These are phyloP conservation scores for Lates japonicus DNA, from an alignment of 2,797 vertebrate species.

Conservation along the genomic window DNA sequence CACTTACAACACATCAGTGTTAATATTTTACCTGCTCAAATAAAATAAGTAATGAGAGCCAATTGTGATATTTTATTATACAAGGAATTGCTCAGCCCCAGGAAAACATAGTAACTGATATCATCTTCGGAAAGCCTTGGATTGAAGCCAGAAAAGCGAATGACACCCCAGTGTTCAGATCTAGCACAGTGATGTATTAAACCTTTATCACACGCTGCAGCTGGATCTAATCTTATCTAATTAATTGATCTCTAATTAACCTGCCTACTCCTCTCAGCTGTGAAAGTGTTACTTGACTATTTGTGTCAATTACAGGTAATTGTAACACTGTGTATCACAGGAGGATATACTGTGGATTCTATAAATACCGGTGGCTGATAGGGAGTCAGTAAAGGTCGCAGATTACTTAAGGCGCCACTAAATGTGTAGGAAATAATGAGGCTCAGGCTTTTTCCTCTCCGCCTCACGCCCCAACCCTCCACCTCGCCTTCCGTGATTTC, in stretches of 20 bases:
- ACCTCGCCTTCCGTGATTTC: not conserved
- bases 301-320: not conserved
- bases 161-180: not conserved
- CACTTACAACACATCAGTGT: not conserved
- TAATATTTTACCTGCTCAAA: not conserved
- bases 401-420: not conserved
- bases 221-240: conserved; percentile 7
- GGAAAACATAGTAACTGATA: not conserved
- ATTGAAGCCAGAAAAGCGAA: not conserved
- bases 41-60: no score
- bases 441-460: not conserved
- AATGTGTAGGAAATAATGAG: conserved; percentile 7
- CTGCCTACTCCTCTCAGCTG: not conserved
- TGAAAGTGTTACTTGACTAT: not conserved
- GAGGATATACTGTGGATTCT: not conserved
- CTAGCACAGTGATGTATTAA: not conserved
- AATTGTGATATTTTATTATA: not conserved
- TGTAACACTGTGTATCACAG: not conserved
- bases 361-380: not conserved
- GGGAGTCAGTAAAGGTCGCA: conserved; percentile 22
- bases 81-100: not conserved
- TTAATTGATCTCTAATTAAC: conserved; percentile 27
- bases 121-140: not conserved
- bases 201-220: not conserved
- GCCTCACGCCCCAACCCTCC: not conserved